phyloP scores from a whole-genome alignment of 2,113 vertebrate genomes.

The Pseudorasbora parva region DNA sequence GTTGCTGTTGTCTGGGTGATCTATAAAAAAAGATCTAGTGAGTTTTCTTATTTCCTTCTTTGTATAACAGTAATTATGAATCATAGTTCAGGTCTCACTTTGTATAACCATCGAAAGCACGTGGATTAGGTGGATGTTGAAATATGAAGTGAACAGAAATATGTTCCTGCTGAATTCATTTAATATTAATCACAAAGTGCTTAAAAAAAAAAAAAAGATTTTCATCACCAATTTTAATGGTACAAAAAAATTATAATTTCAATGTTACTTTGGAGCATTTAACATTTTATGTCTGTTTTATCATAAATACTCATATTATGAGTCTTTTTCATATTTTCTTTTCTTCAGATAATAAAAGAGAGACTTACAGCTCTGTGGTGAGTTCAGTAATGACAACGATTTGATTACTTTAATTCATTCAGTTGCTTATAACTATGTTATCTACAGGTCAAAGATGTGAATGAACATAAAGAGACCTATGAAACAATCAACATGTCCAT shows the following conservation, averaged over 20 bases:
- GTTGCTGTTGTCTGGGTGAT: background rate
- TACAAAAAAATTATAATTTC: background rate
- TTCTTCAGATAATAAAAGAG: background rate
- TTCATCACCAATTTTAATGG: background rate
- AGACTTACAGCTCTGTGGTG: background rate
- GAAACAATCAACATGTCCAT: constrained; percentile 6
- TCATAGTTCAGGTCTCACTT: background rate
- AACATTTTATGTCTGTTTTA: background rate
- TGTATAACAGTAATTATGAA: background rate
- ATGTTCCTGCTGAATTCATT: background rate
- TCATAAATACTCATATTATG: background rate
- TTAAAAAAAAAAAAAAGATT: too few species aligned
- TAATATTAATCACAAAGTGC: background rate
- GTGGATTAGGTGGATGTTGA: background rate
- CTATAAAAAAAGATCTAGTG: constrained; percentile 1
- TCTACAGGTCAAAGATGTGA: background rate
- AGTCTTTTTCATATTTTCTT: too few species aligned
- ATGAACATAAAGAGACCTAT: constrained; percentile 8
- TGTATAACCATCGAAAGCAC: background rate
- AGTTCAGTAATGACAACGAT: background rate
- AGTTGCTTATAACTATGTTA: background rate
- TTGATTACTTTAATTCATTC: background rate
- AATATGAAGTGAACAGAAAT: background rate
- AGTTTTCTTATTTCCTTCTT: background rate
- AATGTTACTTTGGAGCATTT: background rate